Conservation (phyloP, 1,140 invertebrate genomes). For the Bombus difficillimus region DNA sequence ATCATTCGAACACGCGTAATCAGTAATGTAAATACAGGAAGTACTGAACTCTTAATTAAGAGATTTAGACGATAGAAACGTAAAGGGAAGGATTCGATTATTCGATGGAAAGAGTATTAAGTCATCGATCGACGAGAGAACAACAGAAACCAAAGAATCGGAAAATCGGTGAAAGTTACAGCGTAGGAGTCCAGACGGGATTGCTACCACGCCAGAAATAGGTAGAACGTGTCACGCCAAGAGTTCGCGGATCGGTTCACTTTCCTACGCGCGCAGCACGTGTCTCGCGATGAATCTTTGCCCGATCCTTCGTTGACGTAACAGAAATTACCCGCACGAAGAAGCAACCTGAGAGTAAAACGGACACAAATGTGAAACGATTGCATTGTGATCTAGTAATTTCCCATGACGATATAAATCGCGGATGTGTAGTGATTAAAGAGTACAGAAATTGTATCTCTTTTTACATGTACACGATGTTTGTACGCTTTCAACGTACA, state of each 20-base stretch:
- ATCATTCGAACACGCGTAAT: background rate
- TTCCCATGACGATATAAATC: background rate
- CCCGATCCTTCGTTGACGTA: slow-evolving; percentile 45
- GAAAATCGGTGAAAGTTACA: slow-evolving; percentile 76
- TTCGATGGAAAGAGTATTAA: background rate
- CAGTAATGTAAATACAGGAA: background rate
- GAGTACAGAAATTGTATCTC: background rate
- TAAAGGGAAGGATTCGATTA: background rate
- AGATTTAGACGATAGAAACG: background rate
- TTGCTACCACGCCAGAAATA: slow-evolving; percentile 64
- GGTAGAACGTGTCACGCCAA: slow-evolving; percentile 34
- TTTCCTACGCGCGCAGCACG: slow-evolving; percentile 61
- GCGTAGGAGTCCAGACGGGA: slow-evolving; percentile 60
- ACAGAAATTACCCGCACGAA: slow-evolving; percentile 35
- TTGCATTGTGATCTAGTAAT: slow-evolving; percentile 19
- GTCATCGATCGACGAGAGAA: background rate
- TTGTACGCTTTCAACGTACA: background rate
- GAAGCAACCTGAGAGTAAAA: slow-evolving; percentile 13
- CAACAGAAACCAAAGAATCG: background rate
- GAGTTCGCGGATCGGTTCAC: slow-evolving; percentile 67
- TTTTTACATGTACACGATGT: background rate
- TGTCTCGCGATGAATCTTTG: slow-evolving; percentile 24
- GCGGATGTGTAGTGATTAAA: background rate
- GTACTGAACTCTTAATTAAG: background rate
- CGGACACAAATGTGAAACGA: slow-evolving; percentile 15